phyloP scores from a whole-genome alignment of 2,113 vertebrate species.

The Uria aalge region DNA sequence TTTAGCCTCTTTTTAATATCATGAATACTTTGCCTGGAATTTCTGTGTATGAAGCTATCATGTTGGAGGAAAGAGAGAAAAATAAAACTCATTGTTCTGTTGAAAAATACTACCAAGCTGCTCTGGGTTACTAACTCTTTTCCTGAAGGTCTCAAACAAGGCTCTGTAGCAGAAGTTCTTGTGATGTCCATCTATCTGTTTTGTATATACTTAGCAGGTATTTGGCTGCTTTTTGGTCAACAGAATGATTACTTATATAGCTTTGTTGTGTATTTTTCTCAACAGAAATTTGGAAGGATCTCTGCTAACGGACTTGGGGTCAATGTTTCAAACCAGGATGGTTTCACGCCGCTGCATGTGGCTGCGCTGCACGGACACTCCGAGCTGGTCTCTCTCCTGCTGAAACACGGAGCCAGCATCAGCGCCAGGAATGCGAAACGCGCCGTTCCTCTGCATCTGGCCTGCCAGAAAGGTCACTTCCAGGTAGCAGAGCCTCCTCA shows the following conservation, averaged over 20 bases:
- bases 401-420: conserved; percentile 80
- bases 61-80: not conserved
- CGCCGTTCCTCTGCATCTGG: conserved; percentile 88
- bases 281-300: conserved; percentile 74
- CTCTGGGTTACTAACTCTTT: not conserved
- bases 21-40: not conserved
- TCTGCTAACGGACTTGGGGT: conserved; percentile 79
- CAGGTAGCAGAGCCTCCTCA: conserved; percentile 71
- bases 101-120: not conserved
- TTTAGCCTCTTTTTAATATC: not conserved
- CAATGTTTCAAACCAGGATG: conserved; percentile 81
- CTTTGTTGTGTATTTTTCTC: not conserved
- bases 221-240: not conserved
- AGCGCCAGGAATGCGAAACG: conserved; percentile 76
- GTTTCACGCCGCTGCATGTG: conserved; percentile 84
- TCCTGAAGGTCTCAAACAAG: not conserved
- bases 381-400: conserved; percentile 75
- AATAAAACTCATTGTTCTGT: not conserved
- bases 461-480: conserved; percentile 86
- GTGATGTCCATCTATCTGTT: not conserved
- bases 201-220: not conserved
- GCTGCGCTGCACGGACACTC: conserved; percentile 85
- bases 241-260: not conserved
- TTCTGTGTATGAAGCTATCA: not conserved
- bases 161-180: not conserved